Percentiles rank a stretch among this genome's conserved stretches.
Evolutionary conservation across 2,797 vertebrate species (phyloP).

Genomic region (Tapirus indicus): DNA sequence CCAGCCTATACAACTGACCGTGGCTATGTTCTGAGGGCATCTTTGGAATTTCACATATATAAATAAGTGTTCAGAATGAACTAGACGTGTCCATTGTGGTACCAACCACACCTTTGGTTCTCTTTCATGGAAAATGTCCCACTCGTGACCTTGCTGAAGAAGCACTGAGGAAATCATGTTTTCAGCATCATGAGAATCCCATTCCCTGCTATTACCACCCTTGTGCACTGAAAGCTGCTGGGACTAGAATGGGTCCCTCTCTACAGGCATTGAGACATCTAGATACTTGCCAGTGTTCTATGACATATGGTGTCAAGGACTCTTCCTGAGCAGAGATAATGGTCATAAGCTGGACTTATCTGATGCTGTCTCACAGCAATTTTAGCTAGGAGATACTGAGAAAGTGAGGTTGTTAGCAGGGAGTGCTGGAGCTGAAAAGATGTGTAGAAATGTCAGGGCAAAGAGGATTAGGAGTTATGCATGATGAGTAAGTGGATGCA

Average conservation of each 20-base stretch:
- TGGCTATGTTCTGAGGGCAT: not conserved
- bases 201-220: not conserved
- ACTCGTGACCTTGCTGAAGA: not conserved
- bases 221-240: not conserved
- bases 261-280: not conserved
- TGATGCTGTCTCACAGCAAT: not conserved
- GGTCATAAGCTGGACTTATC: not conserved
- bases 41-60: not conserved
- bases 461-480: not conserved
- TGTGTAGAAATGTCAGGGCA: not conserved
- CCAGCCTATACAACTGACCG: not conserved
- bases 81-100: not conserved
- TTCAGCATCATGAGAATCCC: not conserved
- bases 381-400: not conserved
- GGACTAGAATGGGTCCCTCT: not conserved
- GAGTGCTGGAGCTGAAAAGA: not conserved
- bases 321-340: not conserved
- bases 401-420: not conserved
- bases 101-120: not conserved
- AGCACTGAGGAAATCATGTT: not conserved
- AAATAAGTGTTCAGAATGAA: not conserved
- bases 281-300: not conserved
- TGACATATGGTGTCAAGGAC: not conserved
- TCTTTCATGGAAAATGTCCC: not conserved
- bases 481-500: not conserved